phyloP scores from a whole-genome alignment of 1,140 invertebrate species.

The Pseudachorutes palmiensis region DNA sequence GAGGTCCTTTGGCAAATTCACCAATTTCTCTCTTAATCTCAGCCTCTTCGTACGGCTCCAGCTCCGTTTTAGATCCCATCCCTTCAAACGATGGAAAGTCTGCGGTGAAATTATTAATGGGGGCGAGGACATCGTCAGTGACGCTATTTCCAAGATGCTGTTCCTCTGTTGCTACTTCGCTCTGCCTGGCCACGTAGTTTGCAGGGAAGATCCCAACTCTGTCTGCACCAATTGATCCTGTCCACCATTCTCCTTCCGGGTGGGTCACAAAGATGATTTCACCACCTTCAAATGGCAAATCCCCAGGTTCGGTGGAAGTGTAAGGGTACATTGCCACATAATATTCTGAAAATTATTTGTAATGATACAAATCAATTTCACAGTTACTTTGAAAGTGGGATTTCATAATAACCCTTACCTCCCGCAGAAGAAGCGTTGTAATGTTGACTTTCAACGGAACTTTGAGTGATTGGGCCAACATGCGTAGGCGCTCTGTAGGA shows the following conservation, averaged over 20 bases:
- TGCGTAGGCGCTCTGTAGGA: neutral
- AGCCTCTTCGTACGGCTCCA: conserved; percentile 33
- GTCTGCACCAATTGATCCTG: conserved; percentile 68
- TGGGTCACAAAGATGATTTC: conserved; percentile 80
- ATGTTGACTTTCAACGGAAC: conserved; percentile 43
- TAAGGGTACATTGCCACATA: conserved; percentile 78
- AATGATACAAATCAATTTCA: neutral
- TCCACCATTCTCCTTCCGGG: conserved; percentile 97
- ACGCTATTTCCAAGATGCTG: neutral
- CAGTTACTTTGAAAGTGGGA: neutral
- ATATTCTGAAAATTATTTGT: conserved; percentile 54
- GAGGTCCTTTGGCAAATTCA: conserved; percentile 31
- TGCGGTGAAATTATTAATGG: conserved; percentile 15
- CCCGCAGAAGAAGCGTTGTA: conserved; percentile 49
- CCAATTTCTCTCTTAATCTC: conserved; percentile 38
- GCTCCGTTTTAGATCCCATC: conserved; percentile 19
- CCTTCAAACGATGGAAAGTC: conserved; percentile 12
- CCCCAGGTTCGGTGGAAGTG: conserved; percentile 77
- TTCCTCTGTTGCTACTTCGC: conserved; percentile 36
- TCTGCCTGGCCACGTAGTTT: conserved; percentile 71
- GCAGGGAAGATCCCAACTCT: conserved; percentile 89
- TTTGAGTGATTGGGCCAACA: conserved; percentile 15
- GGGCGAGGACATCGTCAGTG: conserved; percentile 14
- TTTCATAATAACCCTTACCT: conserved; percentile 25
- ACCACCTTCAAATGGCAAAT: conserved; percentile 82